phyloP scores from a whole-genome alignment of 2,113 vertebrate species.

The Onychostruthus taczanowskii region DNA sequence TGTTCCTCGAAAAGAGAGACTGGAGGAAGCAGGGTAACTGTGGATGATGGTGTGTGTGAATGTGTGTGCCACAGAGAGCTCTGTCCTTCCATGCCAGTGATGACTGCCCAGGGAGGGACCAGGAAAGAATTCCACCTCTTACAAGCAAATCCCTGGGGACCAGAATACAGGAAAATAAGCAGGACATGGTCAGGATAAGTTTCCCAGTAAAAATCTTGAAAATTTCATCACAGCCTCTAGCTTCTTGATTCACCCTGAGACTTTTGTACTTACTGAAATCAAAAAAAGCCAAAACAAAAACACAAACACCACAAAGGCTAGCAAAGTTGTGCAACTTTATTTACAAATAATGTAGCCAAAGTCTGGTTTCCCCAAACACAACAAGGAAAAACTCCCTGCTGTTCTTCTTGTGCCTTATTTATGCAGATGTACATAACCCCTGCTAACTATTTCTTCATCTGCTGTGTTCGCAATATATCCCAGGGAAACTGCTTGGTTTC shows the following conservation, averaged over 20 bases:
- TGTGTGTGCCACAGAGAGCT: not conserved
- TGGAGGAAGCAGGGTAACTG: not conserved
- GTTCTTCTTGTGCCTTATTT: not conserved
- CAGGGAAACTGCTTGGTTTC: not conserved
- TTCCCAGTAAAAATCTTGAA: not conserved
- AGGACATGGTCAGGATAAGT: not conserved
- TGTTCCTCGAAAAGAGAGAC: not conserved
- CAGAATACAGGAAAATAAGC: not conserved
- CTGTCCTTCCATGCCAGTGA: not conserved
- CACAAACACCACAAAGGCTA: not conserved
- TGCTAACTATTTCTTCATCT: not conserved
- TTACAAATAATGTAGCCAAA: slow-evolving; percentile 12
- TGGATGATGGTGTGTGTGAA: not conserved
- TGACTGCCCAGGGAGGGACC: not conserved
- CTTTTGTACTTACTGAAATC: not conserved
- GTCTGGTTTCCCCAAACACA: not conserved
- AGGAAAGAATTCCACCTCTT: not conserved
- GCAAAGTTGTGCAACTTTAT: slow-evolving; percentile 4
- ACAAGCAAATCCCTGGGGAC: not conserved
- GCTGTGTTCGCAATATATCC: not conserved
- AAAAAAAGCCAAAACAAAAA: not conserved
- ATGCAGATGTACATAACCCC: not conserved
- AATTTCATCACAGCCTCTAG: not conserved
- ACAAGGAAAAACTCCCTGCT: not conserved
- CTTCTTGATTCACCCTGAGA: not conserved